Evolutionary conservation across 1,140 invertebrate genomes (phyloP).

Genomic region (Belonocnema kinseyi): DNA sequence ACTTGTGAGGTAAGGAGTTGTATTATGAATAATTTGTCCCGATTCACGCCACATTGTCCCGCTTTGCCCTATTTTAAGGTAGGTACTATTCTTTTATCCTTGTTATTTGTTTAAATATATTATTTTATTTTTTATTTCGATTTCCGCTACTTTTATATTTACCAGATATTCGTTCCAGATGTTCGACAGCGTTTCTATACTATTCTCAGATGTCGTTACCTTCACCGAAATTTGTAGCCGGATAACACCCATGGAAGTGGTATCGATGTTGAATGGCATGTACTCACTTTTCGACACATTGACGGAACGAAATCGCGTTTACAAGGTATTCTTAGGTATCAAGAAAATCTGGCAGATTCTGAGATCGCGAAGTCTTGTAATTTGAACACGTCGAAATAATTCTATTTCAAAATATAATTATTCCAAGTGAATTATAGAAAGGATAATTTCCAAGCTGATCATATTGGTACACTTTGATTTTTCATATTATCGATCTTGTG

Average conservation of each 20-base stretch:
- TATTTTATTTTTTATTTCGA: neutral
- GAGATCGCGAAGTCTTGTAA: no score
- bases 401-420: no score
- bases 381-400: no score
- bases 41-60: no score
- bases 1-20: constrained; percentile 90
- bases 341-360: constrained; percentile 34
- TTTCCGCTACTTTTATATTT: neutral
- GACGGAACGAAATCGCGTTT: constrained; percentile 93
- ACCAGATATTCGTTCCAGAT: constrained; percentile 78
- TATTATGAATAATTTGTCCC: neutral
- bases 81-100: neutral
- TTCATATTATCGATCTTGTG: no score
- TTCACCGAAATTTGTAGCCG: constrained; percentile 97
- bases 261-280: constrained; percentile 97
- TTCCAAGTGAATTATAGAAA: no score
- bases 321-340: constrained; percentile 84
- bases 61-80: no score
- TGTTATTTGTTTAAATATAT: neutral
- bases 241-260: constrained; percentile 96
- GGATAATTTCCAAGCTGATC: no score
- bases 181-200: constrained; percentile 95
- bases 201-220: constrained; percentile 97
- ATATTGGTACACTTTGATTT: no score
- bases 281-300: constrained; percentile 94